phyloP scores from a whole-genome alignment of 2,797 vertebrate genomes.

The Pseudochirops cupreus region DNA sequence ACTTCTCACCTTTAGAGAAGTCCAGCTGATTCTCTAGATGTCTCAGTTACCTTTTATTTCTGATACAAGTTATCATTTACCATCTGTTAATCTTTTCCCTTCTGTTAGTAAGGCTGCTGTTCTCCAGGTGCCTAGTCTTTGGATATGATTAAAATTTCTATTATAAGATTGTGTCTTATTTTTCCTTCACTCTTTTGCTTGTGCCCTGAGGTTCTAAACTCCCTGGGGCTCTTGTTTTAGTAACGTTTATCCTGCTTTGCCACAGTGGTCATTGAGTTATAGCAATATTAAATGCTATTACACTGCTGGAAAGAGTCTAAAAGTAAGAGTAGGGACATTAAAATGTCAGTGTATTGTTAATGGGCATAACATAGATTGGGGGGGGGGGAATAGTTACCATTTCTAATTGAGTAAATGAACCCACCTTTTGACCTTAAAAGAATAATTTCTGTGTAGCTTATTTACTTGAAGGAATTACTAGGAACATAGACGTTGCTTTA shows the following conservation, averaged over 20 bases:
- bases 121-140: conserved; percentile 41
- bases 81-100: conserved; percentile 48
- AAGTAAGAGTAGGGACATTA: conserved; percentile 35
- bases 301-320: conserved; percentile 43
- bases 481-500: background rate
- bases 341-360: conserved; percentile 43
- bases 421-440: background rate
- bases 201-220: conserved; percentile 60
- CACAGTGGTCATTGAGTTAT: conserved; percentile 52
- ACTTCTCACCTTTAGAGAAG: no score
- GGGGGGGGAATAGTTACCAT: background rate
- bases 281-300: conserved; percentile 48
- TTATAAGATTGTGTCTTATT: conserved; percentile 28
- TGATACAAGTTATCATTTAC: background rate
- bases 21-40: background rate
- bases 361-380: conserved; percentile 61
- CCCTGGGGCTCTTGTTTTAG: conserved; percentile 42
- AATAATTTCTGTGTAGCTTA: background rate
- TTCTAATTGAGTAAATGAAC: conserved; percentile 53
- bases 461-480: background rate
- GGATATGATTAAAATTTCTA: conserved; percentile 54
- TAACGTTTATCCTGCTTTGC: conserved; percentile 60
- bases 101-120: conserved; percentile 46
- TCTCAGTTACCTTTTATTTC: background rate
- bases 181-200: conserved; percentile 36